Evolutionary conservation across 2,888 invertebrate species (phyloP).

Genomic region (Hermaeophaga mercurialis): DNA sequence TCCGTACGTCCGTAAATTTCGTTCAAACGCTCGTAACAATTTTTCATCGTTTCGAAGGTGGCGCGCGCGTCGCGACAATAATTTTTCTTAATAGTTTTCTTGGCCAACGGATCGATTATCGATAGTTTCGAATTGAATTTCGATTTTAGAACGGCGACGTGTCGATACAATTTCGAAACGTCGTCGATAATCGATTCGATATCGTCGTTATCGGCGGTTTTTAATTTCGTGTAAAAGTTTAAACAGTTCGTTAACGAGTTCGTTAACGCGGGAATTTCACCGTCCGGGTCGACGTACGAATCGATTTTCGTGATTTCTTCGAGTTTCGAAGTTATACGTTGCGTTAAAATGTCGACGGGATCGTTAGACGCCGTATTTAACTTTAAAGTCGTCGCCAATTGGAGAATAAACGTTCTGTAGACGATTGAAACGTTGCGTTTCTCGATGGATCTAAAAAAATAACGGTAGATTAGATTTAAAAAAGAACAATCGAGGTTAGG

Average conservation of each 20-base stretch:
- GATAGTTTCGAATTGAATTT: constrained; percentile 68
- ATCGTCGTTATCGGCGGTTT: neutral
- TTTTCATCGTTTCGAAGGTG: constrained; percentile 63
- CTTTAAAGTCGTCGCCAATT: constrained; percentile 22
- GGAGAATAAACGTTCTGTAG: neutral
- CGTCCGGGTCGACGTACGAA: neutral
- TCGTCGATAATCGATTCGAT: neutral
- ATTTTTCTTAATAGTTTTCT: constrained; percentile 72
- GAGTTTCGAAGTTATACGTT: neutral
- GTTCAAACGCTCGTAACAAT: constrained; percentile 64
- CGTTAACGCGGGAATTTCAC: neutral
- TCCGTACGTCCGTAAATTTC: constrained; percentile 53
- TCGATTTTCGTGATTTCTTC: neutral
- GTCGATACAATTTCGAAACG: constrained; percentile 49
- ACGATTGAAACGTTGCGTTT: neutral
- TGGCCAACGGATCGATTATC: constrained; percentile 82
- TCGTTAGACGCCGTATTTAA: constrained; percentile 1
- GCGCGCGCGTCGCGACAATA: constrained; percentile 73
- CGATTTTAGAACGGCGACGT: constrained; percentile 63
- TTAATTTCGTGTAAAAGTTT: too few relatives aligned
- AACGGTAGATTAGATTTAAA: too few relatives aligned
- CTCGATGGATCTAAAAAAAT: constrained; percentile 12
- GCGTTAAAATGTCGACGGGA: neutral
- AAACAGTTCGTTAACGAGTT: too few relatives aligned
- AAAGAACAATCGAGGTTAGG: too few relatives aligned